Base-by-base conservation (phyloP, 2,113 vertebrate genomes). In the Hemibagrus wyckioides region DNA sequence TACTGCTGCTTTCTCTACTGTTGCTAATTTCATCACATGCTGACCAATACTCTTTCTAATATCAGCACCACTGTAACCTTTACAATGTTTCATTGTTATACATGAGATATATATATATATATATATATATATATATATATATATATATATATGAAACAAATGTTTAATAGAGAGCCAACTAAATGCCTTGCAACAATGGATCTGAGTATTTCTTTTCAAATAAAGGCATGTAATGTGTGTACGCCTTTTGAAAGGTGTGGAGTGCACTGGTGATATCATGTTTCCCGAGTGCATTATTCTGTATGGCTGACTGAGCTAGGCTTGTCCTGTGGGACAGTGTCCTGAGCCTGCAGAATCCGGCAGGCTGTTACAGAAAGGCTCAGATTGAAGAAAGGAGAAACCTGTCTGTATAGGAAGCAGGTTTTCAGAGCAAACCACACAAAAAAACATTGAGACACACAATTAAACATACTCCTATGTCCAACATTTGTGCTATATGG, bases 321-420 rank as follows among this genome's bases (percentile, higher is more conserved):
- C 48, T n/a, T 56, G 54, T 89, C 85, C 88, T 87, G 56, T 33
- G 54, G 84, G 77, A 80, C 50, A 84, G 59, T 67, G 30, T 69
- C 52, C 59, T 48, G 39, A 85, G 25, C 76, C 76, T 71, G 44
- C 67, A 59, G 69, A 57, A n/a, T 83, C 65, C 6, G 9, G 61
- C 19, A 4, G 17, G 3, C 80, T 19, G 8, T 82, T 30, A 11
- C 28, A 44, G 5, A 63, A 82, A 54, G 82, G 52, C n/a, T 56
- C 25, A 84, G 3, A 3, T 17, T 33, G 14, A 56, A 48, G 33
- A 65, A 50, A 84, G 85, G 25, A 3, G 33, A 30, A 21, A 76
- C n/a, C 25, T 17, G 9, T 56, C 36, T 84, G 19, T 71, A 69
- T 28, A 81, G 25, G 0, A 2, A 7, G 4, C 59, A 65, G 41